Percentiles rank a stretch among this genome's conserved stretches.
These are phyloP conservation scores for Octomys mimax DNA, from an alignment of 2,797 vertebrate genomes.

Conservation along the genomic window DNA sequence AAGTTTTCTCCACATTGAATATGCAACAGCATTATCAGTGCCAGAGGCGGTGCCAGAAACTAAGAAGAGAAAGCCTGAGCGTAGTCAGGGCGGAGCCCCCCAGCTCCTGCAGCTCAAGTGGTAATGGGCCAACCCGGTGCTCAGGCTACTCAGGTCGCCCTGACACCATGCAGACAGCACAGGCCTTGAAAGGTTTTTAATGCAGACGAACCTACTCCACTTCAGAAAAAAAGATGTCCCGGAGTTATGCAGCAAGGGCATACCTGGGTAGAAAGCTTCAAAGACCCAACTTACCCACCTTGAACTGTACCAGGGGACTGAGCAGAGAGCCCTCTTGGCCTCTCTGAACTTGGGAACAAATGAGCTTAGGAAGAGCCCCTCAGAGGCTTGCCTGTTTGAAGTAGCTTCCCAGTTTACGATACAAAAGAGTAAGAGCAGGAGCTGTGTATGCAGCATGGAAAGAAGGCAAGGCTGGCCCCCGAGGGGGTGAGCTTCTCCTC, in stretches of 20 bases:
- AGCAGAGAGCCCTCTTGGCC: slow-evolving; percentile 44
- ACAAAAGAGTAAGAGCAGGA: neutral
- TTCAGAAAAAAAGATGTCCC: slow-evolving; percentile 3
- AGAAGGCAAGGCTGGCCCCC: neutral
- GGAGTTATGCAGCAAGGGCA: slow-evolving; percentile 57
- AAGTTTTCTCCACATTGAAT: neutral
- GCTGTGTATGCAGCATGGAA: neutral
- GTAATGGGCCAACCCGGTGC: neutral
- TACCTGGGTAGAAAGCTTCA: slow-evolving; percentile 38
- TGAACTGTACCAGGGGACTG: slow-evolving; percentile 39
- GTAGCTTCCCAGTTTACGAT: slow-evolving; percentile 25
- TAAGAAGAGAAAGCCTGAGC: neutral
- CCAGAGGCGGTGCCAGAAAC: slow-evolving; percentile 7
- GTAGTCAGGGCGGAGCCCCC: neutral
- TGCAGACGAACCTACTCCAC: slow-evolving; percentile 4
- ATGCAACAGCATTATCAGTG: neutral
- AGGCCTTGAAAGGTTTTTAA: neutral
- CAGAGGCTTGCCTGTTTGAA: slow-evolving; percentile 57
- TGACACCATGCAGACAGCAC: slow-evolving; percentile 3
- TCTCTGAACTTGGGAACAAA: slow-evolving; percentile 71
- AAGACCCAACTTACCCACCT: slow-evolving; percentile 46
- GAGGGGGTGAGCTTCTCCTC: neutral
- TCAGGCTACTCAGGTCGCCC: neutral
- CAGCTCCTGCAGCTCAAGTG: neutral
- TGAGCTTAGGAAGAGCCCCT: slow-evolving; percentile 54